These are phyloP conservation scores for Dufourea novaeangliae DNA, from an alignment of 1,140 invertebrate genomes.

Conservation along the genomic window DNA sequence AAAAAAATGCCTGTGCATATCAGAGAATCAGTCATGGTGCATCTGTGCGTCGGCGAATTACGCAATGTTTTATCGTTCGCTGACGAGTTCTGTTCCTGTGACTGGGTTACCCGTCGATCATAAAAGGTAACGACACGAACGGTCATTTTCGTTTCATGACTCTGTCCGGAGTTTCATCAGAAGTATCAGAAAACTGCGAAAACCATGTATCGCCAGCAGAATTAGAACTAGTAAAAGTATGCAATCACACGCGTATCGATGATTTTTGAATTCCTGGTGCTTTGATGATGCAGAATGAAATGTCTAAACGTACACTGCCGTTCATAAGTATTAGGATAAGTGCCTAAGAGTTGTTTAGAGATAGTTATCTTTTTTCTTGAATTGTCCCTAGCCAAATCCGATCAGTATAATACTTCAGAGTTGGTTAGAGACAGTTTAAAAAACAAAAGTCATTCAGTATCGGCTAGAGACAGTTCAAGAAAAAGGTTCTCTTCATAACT, in stretches of 20 bases:
- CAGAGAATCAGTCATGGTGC: not conserved
- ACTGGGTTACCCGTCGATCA: not conserved
- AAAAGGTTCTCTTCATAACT: no score
- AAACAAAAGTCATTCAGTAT: no score
- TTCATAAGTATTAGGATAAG: no score
- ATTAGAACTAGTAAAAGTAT: not conserved
- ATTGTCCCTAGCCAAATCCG: no score
- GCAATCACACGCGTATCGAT: not conserved
- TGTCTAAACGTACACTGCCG: not conserved
- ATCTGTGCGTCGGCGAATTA: not conserved
- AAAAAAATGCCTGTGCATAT: not conserved
- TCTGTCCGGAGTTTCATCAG: slow-evolving; percentile 6
- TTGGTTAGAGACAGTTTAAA: no score
- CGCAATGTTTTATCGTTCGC: slow-evolving; percentile 18
- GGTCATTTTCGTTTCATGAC: slow-evolving; percentile 32
- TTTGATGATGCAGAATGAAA: not conserved
- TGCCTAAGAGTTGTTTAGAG: no score
- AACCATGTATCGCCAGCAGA: not conserved
- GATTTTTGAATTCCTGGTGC: not conserved
- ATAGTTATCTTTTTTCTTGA: no score
- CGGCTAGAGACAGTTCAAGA: no score
- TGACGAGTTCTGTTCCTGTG: slow-evolving; percentile 17
- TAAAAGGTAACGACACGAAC: slow-evolving; percentile 31
- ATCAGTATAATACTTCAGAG: no score
- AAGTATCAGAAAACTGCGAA: slow-evolving; percentile 10